Conservation (phyloP, 2,888 invertebrate species). For the Nomada hirtipes region DNA sequence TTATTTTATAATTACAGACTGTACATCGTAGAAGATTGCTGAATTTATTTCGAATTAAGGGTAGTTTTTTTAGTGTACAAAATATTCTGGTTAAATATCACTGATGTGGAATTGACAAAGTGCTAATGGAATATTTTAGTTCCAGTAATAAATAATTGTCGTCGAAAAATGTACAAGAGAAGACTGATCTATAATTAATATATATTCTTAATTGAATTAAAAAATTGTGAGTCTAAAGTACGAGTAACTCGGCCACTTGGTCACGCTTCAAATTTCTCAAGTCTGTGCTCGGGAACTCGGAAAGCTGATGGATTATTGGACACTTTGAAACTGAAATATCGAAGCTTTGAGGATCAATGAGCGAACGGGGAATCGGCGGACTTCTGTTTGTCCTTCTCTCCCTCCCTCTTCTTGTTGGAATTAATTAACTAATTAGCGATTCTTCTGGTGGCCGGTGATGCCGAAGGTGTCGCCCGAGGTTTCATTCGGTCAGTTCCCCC, state of each 20-base stretch:
- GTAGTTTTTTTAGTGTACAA: no score
- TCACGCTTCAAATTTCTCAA: not conserved
- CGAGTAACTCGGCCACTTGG: not conserved
- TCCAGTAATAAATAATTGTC: no score
- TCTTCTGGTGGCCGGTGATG: not conserved
- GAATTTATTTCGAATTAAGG: no score
- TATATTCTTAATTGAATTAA: not conserved
- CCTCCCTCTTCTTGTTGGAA: not conserved
- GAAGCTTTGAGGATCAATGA: not conserved
- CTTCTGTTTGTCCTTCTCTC: not conserved
- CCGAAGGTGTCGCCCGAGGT: slow-evolving; percentile 25
- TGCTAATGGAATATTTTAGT: no score
- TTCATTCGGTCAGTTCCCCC: slow-evolving; percentile 22
- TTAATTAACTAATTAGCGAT: slow-evolving; percentile 34
- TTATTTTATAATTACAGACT: no score
- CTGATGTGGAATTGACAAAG: no score
- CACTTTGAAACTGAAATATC: no score
- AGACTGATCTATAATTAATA: not conserved
- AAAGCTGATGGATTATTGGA: not conserved
- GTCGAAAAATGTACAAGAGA: not conserved
- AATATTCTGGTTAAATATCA: no score
- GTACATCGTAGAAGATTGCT: no score
- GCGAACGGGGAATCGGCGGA: not conserved
- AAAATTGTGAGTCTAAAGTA: not conserved
- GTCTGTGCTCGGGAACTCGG: not conserved